Base-by-base conservation (phyloP, 2,797 vertebrate species). In the Mastacembelus armatus region DNA sequence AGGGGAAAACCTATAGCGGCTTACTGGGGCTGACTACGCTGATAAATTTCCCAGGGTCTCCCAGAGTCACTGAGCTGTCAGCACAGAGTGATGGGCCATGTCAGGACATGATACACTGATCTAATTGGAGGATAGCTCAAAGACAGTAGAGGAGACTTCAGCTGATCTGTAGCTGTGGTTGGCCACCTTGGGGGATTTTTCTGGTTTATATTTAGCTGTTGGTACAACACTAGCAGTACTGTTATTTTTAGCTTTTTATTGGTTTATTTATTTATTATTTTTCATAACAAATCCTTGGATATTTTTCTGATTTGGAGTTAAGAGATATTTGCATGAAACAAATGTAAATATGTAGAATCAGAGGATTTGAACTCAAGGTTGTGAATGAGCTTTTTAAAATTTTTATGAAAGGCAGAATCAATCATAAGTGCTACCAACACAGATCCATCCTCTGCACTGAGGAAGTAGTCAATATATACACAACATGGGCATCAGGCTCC, bases 21-120 rank as follows among this genome's bases (percentile, higher is more conserved):
- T 78, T 84, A 59, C 61, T 71, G 69, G 42, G 66, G 71, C 71
- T 76, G 81, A 67, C 75, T 77, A 71, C 60, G n/a, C 65, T 71
- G 74, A 84, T 89, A 84, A 49, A 88, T 88, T 83, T 82, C 75
- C 60, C 76, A 69, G 73, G 59, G 72, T 81, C 73, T 85, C 74
- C 44, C 56, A 75, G 77, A 89, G 85, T 85, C 85, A 82, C 71
- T 11, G 70, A 86, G 86, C 85, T 90, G 87, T 85, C 90, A 83
- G 69, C 57, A 19, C 68, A 83, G 86, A 90, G 70, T 88, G 87
- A 89, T 89, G 87, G 78, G 74, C 76, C 70, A 65, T 76, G 84
- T 73, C 77, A 51, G 63, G 77, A 86, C 84, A 79, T 86, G 85
- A 89, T 81, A 69, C 66, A 79, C 74, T 77, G 80, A 86, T 87